Base-by-base conservation (phyloP, 1,140 invertebrate species). In the Chrysoperla carnea region DNA sequence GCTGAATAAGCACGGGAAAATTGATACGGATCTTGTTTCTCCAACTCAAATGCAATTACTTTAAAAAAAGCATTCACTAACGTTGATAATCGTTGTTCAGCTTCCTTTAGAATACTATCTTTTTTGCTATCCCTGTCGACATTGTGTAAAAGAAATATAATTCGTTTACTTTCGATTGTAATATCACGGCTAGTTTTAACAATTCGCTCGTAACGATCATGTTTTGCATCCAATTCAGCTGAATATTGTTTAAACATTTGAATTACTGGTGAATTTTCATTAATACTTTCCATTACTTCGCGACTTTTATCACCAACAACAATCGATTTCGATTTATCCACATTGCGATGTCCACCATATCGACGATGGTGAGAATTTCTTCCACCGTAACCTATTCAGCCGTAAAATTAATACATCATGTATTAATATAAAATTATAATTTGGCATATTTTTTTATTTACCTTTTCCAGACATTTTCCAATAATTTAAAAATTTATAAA, bases 121-220 rank as follows among this genome's bases (percentile, higher is more conserved):
- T 57, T 56, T 43, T 77, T 74, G 29, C 66, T 69, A 47, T 76
- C 72, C 9, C 73, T 76, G 46, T 13, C 64, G 38, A 79, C 64
- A 23, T 82, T 79, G 53, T 93, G 88, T 9, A 94, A 61, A 12
- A 85, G 61, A 58, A 90, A 92, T 44, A 94, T 94, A 11, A 85
- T 79, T 47, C 86, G 67, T 57, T 94, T 94, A 52, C 86, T 88
- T 54, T 91, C 85, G 47, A 91, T 90, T 2, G 85, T 92, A n/a
- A 92, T 76, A 58, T 93, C 89, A 37, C 89, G 64, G 45, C 81
- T 80, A 1, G 81, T 59, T 64, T 91, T 92, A 0, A 90, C 72
- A 9, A 94, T 70, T 43, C 83, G 65, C 56, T 94, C 89, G 56
- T 81, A 76, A 51, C 82, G 73, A 59, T 94, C 87, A 55, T 93